These are phyloP conservation scores for Corythoichthys haematopterus DNA, from an alignment of 2,113 vertebrate genomes.

Conservation along the genomic window DNA sequence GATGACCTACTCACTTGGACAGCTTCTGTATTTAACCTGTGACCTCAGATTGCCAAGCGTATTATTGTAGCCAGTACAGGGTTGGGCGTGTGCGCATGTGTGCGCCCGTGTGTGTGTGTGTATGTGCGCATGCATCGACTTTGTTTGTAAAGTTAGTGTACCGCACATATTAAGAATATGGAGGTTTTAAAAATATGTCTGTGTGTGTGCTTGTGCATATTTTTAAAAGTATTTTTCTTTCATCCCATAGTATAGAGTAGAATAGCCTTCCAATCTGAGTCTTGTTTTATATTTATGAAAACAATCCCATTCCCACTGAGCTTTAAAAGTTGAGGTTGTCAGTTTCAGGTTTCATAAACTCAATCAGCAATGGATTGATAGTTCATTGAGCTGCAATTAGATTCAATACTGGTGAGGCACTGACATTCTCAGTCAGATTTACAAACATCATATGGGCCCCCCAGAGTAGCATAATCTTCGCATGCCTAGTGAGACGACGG, in stretches of 20 bases:
- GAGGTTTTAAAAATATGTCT: background rate
- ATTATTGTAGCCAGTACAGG: conserved; percentile 12
- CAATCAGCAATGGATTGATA: no score
- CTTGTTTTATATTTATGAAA: no score
- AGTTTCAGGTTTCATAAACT: no score
- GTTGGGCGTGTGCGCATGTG: conserved; percentile 3
- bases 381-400: no score
- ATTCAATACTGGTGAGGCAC: no score
- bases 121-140: conserved; percentile 2
- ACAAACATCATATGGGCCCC: no score
- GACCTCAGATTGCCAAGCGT: conserved; percentile 43
- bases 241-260: background rate
- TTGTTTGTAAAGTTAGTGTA: background rate
- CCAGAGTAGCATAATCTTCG: no score
- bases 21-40: conserved; percentile 61
- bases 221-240: background rate
- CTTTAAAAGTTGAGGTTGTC: no score
- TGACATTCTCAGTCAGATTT: no score
- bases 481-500: no score
- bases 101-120: conserved; percentile 9
- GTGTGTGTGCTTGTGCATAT: background rate
- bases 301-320: no score
- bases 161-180: background rate
- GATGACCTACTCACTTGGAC: conserved; percentile 61
- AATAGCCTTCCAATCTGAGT: background rate